A percentile compares a stretch with the other conserved stretches of the same genome.
Evolutionary conservation across 2,888 invertebrate genomes (phyloP).

Genomic region (Ectemnius cavifrons): DNA sequence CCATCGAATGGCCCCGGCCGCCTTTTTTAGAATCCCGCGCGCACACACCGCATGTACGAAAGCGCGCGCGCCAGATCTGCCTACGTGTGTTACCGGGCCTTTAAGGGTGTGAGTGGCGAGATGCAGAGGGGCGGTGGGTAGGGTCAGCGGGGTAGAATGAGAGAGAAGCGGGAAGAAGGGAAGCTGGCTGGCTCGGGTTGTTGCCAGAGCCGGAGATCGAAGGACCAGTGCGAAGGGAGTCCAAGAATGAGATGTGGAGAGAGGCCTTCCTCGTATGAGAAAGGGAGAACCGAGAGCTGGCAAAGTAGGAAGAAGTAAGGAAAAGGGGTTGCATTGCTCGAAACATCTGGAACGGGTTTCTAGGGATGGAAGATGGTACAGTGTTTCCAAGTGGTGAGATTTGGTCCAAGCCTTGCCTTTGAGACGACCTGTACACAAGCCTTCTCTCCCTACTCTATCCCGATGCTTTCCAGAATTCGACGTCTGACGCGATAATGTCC

Average conservation of each 20-base stretch:
- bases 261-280: background rate
- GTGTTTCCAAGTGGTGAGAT: slow-evolving; percentile 56
- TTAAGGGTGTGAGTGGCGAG: slow-evolving; percentile 30
- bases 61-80: too few relatives aligned
- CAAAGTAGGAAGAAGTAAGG: slow-evolving; percentile 9
- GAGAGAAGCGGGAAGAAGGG: slow-evolving; percentile 19
- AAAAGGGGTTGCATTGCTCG: background rate
- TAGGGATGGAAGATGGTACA: slow-evolving; percentile 11
- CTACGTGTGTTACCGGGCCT: slow-evolving; percentile 52
- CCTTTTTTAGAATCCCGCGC: slow-evolving; percentile 63
- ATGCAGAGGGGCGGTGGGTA: slow-evolving; percentile 1
- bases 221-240: background rate
- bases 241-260: background rate
- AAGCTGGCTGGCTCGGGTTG: background rate
- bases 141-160: slow-evolving; percentile 2
- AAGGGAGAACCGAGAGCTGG: slow-evolving; percentile 11
- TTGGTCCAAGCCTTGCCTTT: slow-evolving; percentile 35
- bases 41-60: slow-evolving; percentile 48
- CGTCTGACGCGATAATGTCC: slow-evolving; percentile 19
- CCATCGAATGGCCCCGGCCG: slow-evolving; percentile 73
- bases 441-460: too few relatives aligned
- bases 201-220: slow-evolving; percentile 28
- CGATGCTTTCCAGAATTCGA: background rate
- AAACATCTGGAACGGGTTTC: background rate
- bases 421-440: slow-evolving; percentile 30